These are phyloP conservation scores for Xiphorhynchus elegans DNA, from an alignment of 2,113 vertebrate genomes.

Conservation along the genomic window DNA sequence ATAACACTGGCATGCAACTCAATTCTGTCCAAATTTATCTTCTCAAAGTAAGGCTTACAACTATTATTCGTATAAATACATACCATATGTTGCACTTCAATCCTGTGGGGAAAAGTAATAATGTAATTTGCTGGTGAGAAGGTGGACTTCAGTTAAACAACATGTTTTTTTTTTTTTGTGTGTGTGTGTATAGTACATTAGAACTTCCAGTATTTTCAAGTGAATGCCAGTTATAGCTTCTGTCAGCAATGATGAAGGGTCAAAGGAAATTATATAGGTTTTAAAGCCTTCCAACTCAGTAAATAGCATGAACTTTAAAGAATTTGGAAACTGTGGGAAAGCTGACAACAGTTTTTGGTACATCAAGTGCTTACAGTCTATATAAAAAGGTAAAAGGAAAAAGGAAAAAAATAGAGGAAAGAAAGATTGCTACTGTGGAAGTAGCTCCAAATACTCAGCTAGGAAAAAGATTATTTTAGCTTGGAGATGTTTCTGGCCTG, in stretches of 20 bases:
- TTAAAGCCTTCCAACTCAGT: background rate
- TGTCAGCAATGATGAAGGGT: background rate
- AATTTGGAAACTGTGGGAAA: background rate
- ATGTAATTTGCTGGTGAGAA: background rate
- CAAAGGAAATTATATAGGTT: background rate
- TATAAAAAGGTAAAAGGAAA: too few species aligned
- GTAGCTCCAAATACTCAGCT: background rate
- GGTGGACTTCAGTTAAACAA: background rate
- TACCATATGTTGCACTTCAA: background rate
- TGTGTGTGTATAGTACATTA: background rate
- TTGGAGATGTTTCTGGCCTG: background rate
- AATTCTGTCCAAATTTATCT: background rate
- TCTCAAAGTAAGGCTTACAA: background rate
- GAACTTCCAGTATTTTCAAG: background rate
- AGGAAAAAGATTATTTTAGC: background rate
- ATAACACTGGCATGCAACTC: background rate
- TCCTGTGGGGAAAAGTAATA: background rate
- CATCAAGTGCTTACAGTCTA: background rate
- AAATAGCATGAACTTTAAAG: background rate
- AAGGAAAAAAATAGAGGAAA: background rate
- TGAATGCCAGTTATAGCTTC: background rate
- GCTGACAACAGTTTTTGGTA: background rate
- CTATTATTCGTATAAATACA: background rate
- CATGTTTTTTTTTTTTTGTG: background rate
- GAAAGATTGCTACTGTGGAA: background rate